phyloP scores from a whole-genome alignment of 2,888 invertebrate species.

The Pachymerium ferrugineum region DNA sequence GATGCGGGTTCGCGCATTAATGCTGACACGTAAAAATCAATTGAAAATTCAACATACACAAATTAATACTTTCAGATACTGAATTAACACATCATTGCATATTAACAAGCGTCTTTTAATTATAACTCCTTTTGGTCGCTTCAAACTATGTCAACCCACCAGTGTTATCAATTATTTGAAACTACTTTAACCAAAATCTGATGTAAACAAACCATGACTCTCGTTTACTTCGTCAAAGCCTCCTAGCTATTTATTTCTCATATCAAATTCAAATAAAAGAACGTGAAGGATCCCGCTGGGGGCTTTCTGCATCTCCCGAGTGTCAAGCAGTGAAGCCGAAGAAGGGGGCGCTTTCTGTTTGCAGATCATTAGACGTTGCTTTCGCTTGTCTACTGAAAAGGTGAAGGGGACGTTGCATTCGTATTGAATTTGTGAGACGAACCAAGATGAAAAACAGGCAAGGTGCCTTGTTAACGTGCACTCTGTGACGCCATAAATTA shows the following conservation, averaged over 20 bases:
- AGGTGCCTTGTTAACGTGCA: not conserved
- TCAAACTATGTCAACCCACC: too few species aligned
- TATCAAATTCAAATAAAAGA: conserved; percentile 25
- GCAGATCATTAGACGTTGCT: conserved; percentile 5
- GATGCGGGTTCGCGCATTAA: conserved; percentile 1
- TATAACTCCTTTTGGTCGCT: not conserved
- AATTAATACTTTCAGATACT: not conserved
- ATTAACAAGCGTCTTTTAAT: not conserved
- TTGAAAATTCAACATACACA: not conserved
- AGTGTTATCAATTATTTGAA: too few species aligned
- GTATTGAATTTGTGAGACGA: too few species aligned
- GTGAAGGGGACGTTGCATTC: not conserved
- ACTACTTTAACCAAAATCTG: too few species aligned
- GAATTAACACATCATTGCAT: conserved; percentile 14
- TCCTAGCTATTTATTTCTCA: conserved; percentile 10
- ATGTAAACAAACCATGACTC: not conserved
- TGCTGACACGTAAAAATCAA: conserved; percentile 24
- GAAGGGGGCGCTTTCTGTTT: conserved; percentile 2
- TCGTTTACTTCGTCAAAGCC: not conserved
- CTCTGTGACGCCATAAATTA: conserved; percentile 1
- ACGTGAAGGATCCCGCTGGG: not conserved
- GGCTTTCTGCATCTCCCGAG: conserved; percentile 19
- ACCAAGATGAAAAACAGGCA: not conserved
- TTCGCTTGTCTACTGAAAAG: conserved; percentile 10
- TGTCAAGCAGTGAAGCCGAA: conserved; percentile 24